Evolutionary conservation across 1,140 invertebrate genomes (phyloP).

Genomic region (Achatina immaculata): DNA sequence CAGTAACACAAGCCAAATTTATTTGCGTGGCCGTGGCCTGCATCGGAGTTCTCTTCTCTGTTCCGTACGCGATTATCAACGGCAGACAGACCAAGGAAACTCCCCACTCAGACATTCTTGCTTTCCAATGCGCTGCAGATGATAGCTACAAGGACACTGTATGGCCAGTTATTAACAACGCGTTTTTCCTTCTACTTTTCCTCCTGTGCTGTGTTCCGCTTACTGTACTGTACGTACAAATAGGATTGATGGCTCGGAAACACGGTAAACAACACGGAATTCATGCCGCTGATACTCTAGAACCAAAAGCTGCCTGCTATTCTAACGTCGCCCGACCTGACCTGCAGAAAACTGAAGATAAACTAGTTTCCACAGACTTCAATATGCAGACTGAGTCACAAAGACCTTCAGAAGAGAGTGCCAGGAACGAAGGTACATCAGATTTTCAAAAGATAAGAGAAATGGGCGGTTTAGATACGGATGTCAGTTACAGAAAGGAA

Average conservation of each 20-base stretch:
- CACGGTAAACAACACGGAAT: too few relatives aligned
- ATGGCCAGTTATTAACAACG: constrained; percentile 12
- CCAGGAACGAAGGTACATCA: too few relatives aligned
- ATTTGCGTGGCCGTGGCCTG: not conserved
- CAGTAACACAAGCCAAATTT: not conserved
- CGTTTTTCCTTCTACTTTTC: constrained; percentile 7
- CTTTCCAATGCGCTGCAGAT: not conserved
- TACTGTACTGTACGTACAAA: not conserved
- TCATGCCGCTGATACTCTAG: not conserved
- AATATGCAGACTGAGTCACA: not conserved
- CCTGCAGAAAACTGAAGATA: too few relatives aligned
- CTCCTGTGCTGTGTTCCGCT: not conserved
- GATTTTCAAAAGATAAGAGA: too few relatives aligned
- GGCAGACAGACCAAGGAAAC: not conserved
- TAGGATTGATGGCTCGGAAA: not conserved
- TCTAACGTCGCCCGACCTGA: too few relatives aligned
- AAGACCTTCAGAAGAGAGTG: not conserved
- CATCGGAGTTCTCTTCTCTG: not conserved
- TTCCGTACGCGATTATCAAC: constrained; percentile 3
- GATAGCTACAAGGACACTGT: constrained; percentile 5
- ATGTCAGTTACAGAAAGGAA: too few relatives aligned
- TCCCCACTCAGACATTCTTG: not conserved
- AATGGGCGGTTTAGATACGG: too few relatives aligned
- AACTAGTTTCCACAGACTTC: not conserved
- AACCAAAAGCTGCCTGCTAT: not conserved